Conservation (phyloP, 1,140 invertebrate species). For the Drosophila gunungcola region DNA sequence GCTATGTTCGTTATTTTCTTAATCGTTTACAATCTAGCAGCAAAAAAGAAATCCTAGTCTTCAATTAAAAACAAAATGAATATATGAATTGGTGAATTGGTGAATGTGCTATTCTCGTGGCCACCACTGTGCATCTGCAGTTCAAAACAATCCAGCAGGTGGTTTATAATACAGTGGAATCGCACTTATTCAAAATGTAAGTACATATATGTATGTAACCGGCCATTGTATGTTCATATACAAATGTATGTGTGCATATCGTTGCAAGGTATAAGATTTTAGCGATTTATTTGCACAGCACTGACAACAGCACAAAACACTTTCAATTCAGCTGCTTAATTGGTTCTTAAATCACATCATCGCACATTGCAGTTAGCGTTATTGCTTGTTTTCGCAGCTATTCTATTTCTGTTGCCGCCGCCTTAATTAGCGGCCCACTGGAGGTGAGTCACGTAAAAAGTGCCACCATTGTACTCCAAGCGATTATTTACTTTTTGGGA, state of each 20-base stretch:
- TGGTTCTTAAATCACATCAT: constrained; percentile 47
- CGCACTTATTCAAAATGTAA: no score
- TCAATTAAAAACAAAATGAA: no score
- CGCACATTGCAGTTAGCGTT: constrained; percentile 46
- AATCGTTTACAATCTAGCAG: no score
- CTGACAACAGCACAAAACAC: constrained; percentile 7
- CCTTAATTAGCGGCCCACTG: constrained; percentile 51
- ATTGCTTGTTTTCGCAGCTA: constrained; percentile 37
- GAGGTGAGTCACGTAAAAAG: constrained; percentile 51
- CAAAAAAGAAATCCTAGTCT: no score
- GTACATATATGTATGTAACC: no score
- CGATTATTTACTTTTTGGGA: constrained; percentile 28
- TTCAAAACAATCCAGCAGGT: no score
- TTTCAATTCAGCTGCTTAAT: constrained; percentile 41
- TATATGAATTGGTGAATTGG: no score
- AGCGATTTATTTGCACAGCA: constrained; percentile 2
- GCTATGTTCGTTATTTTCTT: no score
- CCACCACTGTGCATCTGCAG: no score
- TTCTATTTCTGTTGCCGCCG: constrained; percentile 19
- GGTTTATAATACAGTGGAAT: no score
- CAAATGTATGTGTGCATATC: not conserved
- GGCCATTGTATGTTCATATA: no score
- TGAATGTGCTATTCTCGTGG: no score
- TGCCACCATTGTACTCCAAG: constrained; percentile 35
- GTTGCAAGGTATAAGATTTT: not conserved